Evolutionary conservation across 2,797 vertebrate species (phyloP).

Genomic region (Chelon labrosus): DNA sequence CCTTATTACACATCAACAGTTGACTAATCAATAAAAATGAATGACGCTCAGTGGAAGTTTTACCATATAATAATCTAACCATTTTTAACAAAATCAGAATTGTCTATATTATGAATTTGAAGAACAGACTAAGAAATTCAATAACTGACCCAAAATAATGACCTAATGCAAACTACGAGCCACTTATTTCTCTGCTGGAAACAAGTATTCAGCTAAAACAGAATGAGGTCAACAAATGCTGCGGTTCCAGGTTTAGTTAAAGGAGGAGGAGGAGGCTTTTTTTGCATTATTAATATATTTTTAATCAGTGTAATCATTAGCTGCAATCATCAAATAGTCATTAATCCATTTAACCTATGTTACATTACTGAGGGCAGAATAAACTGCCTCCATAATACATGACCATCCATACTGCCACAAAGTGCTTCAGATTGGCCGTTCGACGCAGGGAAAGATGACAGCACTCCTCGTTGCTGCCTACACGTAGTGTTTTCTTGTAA

Average conservation of each 20-base stretch:
- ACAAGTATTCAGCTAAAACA: neutral
- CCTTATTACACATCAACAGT: neutral
- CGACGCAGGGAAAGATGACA: slow-evolving; percentile 68
- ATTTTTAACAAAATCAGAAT: neutral
- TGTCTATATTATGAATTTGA: neutral
- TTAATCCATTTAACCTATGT: too few species aligned
- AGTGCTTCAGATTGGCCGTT: slow-evolving; percentile 57
- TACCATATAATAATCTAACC: neutral
- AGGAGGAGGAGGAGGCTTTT: neutral
- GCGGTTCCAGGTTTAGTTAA: neutral
- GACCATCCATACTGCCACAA: slow-evolving; percentile 43
- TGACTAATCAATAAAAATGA: neutral
- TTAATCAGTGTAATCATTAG: too few species aligned
- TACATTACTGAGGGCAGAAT: slow-evolving; percentile 18
- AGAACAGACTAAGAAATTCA: neutral
- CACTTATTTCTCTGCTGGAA: neutral
- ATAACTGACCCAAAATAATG: neutral
- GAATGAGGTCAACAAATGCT: neutral
- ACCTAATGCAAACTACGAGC: neutral
- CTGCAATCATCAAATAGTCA: neutral
- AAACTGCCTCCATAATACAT: slow-evolving; percentile 39
- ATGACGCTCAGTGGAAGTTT: neutral
- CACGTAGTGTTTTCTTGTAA: slow-evolving; percentile 75
- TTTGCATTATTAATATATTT: neutral
- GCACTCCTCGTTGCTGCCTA: slow-evolving; percentile 77